phyloP scores from a whole-genome alignment of 2,113 vertebrate genomes.

The Dendrocopos noguchii region DNA sequence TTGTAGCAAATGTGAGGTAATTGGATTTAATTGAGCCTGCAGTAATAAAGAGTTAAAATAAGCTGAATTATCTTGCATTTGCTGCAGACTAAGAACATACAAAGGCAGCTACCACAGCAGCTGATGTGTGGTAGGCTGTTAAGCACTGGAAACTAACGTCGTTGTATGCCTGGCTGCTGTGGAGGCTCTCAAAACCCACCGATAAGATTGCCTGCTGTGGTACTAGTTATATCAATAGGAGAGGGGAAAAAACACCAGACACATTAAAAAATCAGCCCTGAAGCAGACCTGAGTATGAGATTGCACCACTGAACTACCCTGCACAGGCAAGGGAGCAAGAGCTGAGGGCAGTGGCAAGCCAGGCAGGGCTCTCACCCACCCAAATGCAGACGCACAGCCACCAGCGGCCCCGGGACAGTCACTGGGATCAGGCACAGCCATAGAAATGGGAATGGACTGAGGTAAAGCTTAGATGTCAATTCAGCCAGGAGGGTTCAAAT shows the following conservation, averaged over 20 bases:
- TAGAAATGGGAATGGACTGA: fast-evolving
- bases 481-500: fast-evolving
- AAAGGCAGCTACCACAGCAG: background rate
- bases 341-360: background rate
- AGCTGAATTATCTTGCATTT: constrained; percentile 42
- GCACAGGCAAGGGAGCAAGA: background rate
- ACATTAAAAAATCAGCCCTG: background rate
- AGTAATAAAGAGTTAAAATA: constrained; percentile 26
- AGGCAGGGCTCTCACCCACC: no score
- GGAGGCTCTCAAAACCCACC: background rate
- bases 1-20: constrained; percentile 31
- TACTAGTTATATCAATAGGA: background rate
- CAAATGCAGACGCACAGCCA: fast-evolving
- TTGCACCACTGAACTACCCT: background rate
- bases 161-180: background rate
- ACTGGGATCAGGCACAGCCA: fast-evolving
- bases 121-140: background rate
- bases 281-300: background rate
- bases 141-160: background rate
- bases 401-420: background rate
- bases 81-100: background rate
- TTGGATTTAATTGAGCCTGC: constrained; percentile 48
- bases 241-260: background rate
- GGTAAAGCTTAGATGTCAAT: background rate
- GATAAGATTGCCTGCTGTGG: background rate